Conservation (phyloP, 2,113 vertebrate genomes). For the Bubo blakistoni region DNA sequence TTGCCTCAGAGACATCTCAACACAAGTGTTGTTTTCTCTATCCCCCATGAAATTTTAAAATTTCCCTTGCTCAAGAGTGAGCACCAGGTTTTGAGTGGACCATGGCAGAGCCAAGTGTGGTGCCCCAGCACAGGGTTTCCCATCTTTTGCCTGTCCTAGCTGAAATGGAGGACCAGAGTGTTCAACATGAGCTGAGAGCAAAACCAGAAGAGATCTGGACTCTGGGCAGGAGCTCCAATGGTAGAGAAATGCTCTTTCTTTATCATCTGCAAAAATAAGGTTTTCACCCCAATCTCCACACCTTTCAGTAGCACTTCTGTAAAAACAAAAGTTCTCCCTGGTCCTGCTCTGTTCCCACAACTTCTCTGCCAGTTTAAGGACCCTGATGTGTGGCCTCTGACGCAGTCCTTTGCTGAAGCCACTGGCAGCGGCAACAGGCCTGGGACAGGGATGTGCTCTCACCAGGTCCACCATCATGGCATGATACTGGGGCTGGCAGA, state of each 20-base stretch:
- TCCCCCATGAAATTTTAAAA: background rate
- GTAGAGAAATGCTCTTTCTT: background rate
- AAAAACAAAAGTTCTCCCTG: background rate
- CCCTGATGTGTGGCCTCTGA: background rate
- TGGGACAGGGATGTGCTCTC: rapidly evolving
- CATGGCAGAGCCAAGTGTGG: background rate
- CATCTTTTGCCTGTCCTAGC: background rate
- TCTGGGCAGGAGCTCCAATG: rapidly evolving
- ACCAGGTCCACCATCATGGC: rapidly evolving
- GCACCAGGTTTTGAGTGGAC: background rate
- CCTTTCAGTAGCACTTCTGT: background rate
- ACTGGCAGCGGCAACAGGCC: background rate
- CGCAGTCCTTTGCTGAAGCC: background rate
- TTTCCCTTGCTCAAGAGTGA: background rate
- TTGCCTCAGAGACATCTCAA: background rate
- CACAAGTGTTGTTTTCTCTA: rapidly evolving
- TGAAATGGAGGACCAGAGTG: background rate
- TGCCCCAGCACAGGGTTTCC: background rate
- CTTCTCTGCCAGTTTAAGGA: background rate
- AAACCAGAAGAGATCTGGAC: background rate
- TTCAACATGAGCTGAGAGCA: background rate
- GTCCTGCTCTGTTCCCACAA: background rate
- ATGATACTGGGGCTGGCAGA: background rate
- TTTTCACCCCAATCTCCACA: background rate
- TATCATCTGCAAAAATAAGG: background rate